phyloP scores from a whole-genome alignment of 2,888 invertebrate genomes.

The Abrostola tripartita region DNA sequence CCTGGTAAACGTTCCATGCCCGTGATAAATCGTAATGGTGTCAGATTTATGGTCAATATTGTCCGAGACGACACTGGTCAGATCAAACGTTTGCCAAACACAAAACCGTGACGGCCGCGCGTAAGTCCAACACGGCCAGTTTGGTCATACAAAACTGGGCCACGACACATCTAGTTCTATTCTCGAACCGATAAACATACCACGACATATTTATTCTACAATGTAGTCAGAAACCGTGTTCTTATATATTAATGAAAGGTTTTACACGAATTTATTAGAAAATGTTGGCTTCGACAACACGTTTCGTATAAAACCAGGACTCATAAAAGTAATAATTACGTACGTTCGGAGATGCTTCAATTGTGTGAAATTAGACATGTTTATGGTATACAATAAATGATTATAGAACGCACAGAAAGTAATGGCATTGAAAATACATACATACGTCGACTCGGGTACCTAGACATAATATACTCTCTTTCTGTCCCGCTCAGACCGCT shows the following conservation, averaged over 20 bases:
- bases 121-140: slow-evolving; percentile 63
- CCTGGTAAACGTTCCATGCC: slow-evolving; percentile 52
- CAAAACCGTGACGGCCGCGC: slow-evolving; percentile 67
- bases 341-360: slow-evolving; percentile 58
- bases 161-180: slow-evolving; percentile 79
- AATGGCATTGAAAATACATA: slow-evolving; percentile 66
- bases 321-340: slow-evolving; percentile 70
- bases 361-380: slow-evolving; percentile 62
- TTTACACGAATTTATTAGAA: slow-evolving; percentile 39
- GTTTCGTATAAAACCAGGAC: slow-evolving; percentile 64
- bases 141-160: slow-evolving; percentile 76
- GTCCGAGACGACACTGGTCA: slow-evolving; percentile 65
- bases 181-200: slow-evolving; percentile 72
- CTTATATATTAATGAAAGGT: slow-evolving; percentile 50
- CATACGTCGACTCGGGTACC: slow-evolving; percentile 38
- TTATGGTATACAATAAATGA: slow-evolving; percentile 42
- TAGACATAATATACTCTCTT: slow-evolving; percentile 60
- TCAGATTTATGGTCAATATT: slow-evolving; percentile 60
- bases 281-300: slow-evolving; percentile 45
- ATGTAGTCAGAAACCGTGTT: slow-evolving; percentile 71
- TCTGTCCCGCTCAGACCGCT: slow-evolving; percentile 71
- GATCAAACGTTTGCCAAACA: slow-evolving; percentile 75
- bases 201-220: slow-evolving; percentile 79
- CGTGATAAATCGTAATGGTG: slow-evolving; percentile 58
- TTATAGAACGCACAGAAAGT: slow-evolving; percentile 46